These are phyloP conservation scores for Eristalis tenax DNA, from an alignment of 2,888 invertebrate species.

Conservation along the genomic window DNA sequence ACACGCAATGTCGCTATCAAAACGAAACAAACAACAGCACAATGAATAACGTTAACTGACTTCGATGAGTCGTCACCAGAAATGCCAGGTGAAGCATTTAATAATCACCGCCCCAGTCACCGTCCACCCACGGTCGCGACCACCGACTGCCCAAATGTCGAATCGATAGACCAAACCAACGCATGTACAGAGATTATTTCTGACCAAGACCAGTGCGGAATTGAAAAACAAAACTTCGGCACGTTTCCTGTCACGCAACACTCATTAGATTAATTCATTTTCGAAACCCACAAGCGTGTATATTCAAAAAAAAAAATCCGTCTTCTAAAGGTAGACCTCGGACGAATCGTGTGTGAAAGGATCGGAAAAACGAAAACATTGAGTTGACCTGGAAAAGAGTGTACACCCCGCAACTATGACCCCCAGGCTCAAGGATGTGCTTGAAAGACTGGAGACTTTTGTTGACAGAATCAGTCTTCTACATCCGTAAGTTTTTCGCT, in stretches of 20 bases:
- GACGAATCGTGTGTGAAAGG: background rate
- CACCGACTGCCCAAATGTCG: background rate
- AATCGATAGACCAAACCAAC: background rate
- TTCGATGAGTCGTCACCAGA: background rate
- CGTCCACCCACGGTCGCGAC: background rate
- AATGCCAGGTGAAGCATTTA: background rate
- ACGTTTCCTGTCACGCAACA: constrained; percentile 3
- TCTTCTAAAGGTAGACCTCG: background rate
- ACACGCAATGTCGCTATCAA: constrained; percentile 3
- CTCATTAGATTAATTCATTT: background rate
- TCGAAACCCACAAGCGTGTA: background rate
- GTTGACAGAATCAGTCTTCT: background rate
- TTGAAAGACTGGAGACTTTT: background rate
- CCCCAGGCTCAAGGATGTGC: no score
- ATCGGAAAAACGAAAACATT: background rate
- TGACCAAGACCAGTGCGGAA: background rate
- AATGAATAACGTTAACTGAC: background rate
- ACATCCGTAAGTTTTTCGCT: background rate
- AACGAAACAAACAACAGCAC: background rate
- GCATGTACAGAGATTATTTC: background rate
- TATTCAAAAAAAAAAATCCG: background rate
- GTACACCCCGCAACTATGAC: background rate
- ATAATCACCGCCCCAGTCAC: background rate
- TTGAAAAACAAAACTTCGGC: background rate
- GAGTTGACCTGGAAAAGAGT: background rate